These are phyloP conservation scores for Drosophila oshimai DNA, from an alignment of 1,140 invertebrate species.

Conservation along the genomic window DNA sequence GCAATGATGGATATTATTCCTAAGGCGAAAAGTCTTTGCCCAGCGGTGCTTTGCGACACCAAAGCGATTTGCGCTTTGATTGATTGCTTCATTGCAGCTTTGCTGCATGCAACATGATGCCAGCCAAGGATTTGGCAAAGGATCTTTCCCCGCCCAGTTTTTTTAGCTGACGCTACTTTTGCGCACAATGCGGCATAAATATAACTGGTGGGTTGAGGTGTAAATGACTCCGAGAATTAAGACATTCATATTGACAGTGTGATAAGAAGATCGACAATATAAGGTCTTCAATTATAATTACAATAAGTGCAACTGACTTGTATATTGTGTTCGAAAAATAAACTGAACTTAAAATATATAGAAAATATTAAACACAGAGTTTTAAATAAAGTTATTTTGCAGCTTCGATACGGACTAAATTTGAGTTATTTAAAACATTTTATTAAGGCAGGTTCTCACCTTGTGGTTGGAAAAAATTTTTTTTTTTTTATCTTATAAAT, in stretches of 20 bases:
- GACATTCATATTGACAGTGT: neutral
- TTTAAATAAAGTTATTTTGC: too few relatives aligned
- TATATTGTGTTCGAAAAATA: too few relatives aligned
- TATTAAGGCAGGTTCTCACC: too few relatives aligned
- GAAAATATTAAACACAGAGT: too few relatives aligned
- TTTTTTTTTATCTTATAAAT: too few relatives aligned
- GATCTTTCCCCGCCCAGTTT: slow-evolving; percentile 6
- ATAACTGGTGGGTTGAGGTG: slow-evolving; percentile 7
- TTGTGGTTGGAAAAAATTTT: too few relatives aligned
- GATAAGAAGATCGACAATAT: too few relatives aligned
- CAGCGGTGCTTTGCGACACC: slow-evolving; percentile 78
- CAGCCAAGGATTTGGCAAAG: slow-evolving; percentile 59
- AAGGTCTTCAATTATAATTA: too few relatives aligned
- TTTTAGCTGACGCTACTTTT: neutral
- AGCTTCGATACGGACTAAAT: too few relatives aligned
- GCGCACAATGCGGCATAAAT: slow-evolving; percentile 46
- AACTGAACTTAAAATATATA: too few relatives aligned
- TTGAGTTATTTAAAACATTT: too few relatives aligned
- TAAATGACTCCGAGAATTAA: neutral
- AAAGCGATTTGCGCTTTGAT: slow-evolving; percentile 75
- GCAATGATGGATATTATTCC: slow-evolving; percentile 79
- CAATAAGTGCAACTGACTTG: too few relatives aligned
- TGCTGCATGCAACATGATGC: slow-evolving; percentile 50
- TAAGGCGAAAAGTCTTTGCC: slow-evolving; percentile 79
- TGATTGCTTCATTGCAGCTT: slow-evolving; percentile 68